Evolutionary conservation across 1,140 invertebrate species (phyloP).

Genomic region (Trachymyrmex septentrionalis): DNA sequence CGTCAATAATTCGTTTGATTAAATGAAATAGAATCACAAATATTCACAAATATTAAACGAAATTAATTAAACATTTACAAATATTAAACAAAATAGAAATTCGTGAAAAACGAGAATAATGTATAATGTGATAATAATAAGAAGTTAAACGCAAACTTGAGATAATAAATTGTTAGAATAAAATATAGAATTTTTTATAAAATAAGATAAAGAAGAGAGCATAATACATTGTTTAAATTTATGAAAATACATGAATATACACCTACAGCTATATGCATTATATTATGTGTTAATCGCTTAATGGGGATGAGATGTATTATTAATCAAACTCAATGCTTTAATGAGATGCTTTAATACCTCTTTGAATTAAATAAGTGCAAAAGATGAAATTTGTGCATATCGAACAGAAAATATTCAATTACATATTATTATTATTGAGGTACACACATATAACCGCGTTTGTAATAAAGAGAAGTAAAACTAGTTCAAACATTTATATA

Average conservation of each 20-base stretch:
- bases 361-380: slow-evolving; percentile 33
- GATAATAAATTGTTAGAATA: background rate
- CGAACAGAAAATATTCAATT: background rate
- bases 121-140: background rate
- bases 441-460: background rate
- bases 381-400: slow-evolving; percentile 8
- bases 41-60: background rate
- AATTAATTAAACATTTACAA: background rate
- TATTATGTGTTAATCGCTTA: background rate
- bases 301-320: background rate
- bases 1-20: background rate
- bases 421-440: background rate
- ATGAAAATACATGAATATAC: background rate
- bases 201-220: background rate
- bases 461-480: slow-evolving; percentile 1
- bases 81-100: too few species aligned
- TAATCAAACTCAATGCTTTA: slow-evolving; percentile 6
- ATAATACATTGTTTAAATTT: background rate
- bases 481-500: slow-evolving; percentile 19
- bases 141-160: background rate
- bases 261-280: background rate
- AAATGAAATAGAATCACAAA: background rate
- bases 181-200: background rate
- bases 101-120: too few species aligned
- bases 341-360: background rate